Evolutionary conservation across 2,113 vertebrate species (phyloP).

Genomic region (Plecturocebus donacophilus): DNA sequence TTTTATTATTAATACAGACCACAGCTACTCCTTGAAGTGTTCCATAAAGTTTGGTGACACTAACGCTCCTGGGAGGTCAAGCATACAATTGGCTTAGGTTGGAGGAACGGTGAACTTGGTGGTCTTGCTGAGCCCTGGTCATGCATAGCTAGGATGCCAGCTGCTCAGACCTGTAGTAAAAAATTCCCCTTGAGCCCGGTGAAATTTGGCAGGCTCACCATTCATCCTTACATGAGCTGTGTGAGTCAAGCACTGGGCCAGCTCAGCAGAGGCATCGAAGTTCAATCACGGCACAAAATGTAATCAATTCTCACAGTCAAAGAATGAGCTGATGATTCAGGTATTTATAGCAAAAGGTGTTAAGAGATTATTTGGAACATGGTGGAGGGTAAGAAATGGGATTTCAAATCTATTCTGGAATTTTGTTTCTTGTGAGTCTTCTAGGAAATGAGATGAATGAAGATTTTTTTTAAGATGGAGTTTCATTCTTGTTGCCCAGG

Average conservation of each 20-base stretch:
- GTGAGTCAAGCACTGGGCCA: not conserved
- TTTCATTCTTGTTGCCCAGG: too few relatives aligned
- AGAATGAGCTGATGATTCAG: slow-evolving; percentile 38
- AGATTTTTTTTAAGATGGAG: not conserved
- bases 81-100: not conserved
- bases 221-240: not conserved
- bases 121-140: not conserved
- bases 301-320: not conserved
- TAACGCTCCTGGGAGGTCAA: not conserved
- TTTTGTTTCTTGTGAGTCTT: not conserved
- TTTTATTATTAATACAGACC: not conserved
- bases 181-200: not conserved
- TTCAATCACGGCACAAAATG: not conserved
- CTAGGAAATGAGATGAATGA: not conserved
- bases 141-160: not conserved
- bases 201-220: not conserved
- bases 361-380: slow-evolving; percentile 46
- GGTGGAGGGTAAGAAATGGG: not conserved
- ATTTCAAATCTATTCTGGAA: not conserved
- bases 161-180: not conserved
- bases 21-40: not conserved
- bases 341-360: slow-evolving; percentile 40
- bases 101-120: not conserved
- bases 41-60: not conserved
- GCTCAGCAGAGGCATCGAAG: not conserved